Evolutionary conservation across 2,797 vertebrate species (phyloP).

Genomic region (Lepidocolaptes lacrymiger): DNA sequence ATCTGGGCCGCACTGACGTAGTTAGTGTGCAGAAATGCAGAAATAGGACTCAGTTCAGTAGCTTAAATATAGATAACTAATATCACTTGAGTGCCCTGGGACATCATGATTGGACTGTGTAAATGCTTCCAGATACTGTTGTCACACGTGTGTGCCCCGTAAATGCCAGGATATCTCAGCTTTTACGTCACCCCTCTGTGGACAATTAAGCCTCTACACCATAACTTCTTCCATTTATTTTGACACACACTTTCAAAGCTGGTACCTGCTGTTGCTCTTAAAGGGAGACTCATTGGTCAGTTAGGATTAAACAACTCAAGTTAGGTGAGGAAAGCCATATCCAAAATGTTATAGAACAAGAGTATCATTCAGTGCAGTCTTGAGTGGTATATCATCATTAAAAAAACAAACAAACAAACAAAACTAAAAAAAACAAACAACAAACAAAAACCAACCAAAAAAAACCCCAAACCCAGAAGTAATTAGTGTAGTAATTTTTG

Average conservation of each 20-base stretch:
- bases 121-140: not conserved
- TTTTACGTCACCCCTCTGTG: not conserved
- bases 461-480: too few relatives aligned
- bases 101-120: not conserved
- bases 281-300: accelerated
- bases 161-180: not conserved
- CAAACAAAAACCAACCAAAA: too few relatives aligned
- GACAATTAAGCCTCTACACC: not conserved
- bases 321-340: not conserved
- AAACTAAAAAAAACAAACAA: too few relatives aligned
- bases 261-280: not conserved
- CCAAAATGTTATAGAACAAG: not conserved
- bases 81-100: not conserved
- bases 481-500: not conserved
- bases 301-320: not conserved
- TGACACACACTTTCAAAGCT: not conserved
- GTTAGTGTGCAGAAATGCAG: not conserved
- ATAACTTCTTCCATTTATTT: not conserved
- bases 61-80: not conserved
- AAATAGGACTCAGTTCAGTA: not conserved
- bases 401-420: not conserved
- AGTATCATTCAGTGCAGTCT: not conserved
- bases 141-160: too few relatives aligned
- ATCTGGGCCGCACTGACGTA: not conserved
- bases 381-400: not conserved